Percentiles rank a stretch among this genome's conserved stretches.
Evolutionary conservation across 2,888 invertebrate genomes (phyloP).

Genomic region (Zygothrica quintamaculata): DNA sequence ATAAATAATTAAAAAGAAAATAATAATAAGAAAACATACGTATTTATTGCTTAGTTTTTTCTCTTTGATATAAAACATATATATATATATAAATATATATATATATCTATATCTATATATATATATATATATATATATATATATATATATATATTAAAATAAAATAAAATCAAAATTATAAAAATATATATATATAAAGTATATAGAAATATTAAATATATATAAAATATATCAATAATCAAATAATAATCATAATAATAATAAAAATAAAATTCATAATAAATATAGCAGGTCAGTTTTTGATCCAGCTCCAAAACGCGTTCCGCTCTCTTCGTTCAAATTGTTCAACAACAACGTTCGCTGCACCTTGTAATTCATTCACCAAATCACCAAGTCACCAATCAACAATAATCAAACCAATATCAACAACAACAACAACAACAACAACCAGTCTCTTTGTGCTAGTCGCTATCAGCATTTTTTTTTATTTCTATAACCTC

Average conservation of each 20-base stretch:
- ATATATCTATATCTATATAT: constrained; percentile 47
- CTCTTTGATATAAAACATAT: constrained; percentile 71
- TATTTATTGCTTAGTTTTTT: constrained; percentile 80
- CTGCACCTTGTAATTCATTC: constrained; percentile 45
- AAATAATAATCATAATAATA: constrained; percentile 22
- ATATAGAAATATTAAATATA: constrained; percentile 19
- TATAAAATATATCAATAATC: constrained; percentile 20
- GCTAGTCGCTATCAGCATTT: constrained; percentile 78
- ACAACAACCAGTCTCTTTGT: constrained; percentile 65
- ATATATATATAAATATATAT: constrained; percentile 50
- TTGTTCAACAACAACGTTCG: too few relatives aligned
- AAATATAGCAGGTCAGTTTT: constrained; percentile 41
- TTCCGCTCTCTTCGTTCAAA: constrained; percentile 51
- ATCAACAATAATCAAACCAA: constrained; percentile 24
- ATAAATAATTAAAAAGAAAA: too few relatives aligned
- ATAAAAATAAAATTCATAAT: constrained; percentile 21
- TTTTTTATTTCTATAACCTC: constrained; percentile 39
- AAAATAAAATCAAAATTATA: constrained; percentile 55
- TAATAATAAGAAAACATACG: too few relatives aligned
- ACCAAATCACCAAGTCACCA: constrained; percentile 7
- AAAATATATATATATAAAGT: constrained; percentile 34
- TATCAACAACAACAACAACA: constrained; percentile 80
- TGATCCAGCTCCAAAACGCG: constrained; percentile 29
- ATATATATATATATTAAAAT: constrained; percentile 33
- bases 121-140: constrained; percentile 13